These are phyloP conservation scores for Orchesella flavescens DNA, from an alignment of 2,888 invertebrate genomes.

Conservation along the genomic window DNA sequence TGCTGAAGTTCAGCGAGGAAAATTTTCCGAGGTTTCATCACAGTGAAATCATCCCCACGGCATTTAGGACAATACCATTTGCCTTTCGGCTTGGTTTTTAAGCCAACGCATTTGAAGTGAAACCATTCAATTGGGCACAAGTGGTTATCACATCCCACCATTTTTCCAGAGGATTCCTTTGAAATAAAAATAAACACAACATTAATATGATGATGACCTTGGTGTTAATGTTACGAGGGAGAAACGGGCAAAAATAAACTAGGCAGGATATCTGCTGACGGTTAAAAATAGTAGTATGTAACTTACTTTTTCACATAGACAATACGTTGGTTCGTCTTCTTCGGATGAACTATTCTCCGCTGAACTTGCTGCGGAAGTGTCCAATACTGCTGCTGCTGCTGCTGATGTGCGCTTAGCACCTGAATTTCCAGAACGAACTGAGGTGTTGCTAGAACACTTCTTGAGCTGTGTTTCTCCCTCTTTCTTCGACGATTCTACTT, in stretches of 20 bases:
- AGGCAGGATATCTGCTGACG: too few relatives aligned
- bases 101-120: slow-evolving; percentile 1
- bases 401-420: neutral
- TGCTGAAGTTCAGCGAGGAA: slow-evolving; percentile 15
- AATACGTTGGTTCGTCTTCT: slow-evolving; percentile 13
- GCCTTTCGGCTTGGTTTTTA: slow-evolving; percentile 10
- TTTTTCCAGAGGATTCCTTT: slow-evolving; percentile 12
- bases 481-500: neutral
- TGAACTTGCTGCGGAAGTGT: neutral
- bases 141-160: slow-evolving; percentile 10
- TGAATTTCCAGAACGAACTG: too few relatives aligned
- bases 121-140: slow-evolving; percentile 25
- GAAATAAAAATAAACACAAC: neutral
- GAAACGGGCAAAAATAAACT: neutral
- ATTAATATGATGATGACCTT: neutral
- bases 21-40: neutral
- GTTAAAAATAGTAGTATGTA: too few relatives aligned
- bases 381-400: neutral
- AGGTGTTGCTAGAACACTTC: neutral
- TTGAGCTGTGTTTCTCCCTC: neutral
- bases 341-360: neutral
- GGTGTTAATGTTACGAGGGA: neutral
- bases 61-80: slow-evolving; percentile 27
- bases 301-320: slow-evolving; percentile 26
- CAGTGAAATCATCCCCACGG: neutral